A percentile compares a stretch with the other conserved stretches of the same genome.
phyloP scores from a whole-genome alignment of 2,113 vertebrate species.

The Phaethornis superciliosus region DNA sequence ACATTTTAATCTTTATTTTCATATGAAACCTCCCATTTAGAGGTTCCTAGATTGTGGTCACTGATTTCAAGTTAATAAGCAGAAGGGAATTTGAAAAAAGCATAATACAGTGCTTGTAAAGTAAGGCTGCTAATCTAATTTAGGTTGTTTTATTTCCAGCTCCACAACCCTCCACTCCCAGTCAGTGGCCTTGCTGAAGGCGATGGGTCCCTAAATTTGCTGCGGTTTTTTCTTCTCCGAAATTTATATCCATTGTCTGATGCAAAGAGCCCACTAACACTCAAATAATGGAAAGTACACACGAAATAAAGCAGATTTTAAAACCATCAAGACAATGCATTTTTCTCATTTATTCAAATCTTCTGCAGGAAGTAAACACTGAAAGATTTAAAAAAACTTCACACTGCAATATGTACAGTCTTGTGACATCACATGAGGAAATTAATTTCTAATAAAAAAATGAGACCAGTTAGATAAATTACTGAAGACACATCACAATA shows the following conservation, averaged over 20 bases:
- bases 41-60: background rate
- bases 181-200: background rate
- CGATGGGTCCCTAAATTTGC: background rate
- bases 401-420: slow-evolving; percentile 84
- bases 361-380: slow-evolving; percentile 86
- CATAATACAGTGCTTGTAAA: background rate
- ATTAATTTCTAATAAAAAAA: slow-evolving; percentile 79
- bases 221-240: background rate
- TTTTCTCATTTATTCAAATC: slow-evolving; percentile 87
- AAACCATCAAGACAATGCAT: slow-evolving; percentile 74
- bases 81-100: background rate
- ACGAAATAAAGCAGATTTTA: slow-evolving; percentile 70
- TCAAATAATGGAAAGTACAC: background rate
- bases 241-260: background rate
- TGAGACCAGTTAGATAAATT: slow-evolving; percentile 75
- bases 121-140: slow-evolving; percentile 6
- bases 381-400: slow-evolving; percentile 85
- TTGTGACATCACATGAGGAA: slow-evolving; percentile 82
- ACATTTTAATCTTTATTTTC: background rate
- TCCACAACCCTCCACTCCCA: background rate
- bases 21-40: background rate
- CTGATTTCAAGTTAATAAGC: background rate
- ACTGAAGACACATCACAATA: slow-evolving; percentile 76
- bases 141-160: background rate
- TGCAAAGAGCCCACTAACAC: background rate